A percentile compares a stretch with the other conserved stretches of the same genome.
Evolutionary conservation across 2,888 invertebrate species (phyloP).

Genomic region (Margaritifera margaritifera): DNA sequence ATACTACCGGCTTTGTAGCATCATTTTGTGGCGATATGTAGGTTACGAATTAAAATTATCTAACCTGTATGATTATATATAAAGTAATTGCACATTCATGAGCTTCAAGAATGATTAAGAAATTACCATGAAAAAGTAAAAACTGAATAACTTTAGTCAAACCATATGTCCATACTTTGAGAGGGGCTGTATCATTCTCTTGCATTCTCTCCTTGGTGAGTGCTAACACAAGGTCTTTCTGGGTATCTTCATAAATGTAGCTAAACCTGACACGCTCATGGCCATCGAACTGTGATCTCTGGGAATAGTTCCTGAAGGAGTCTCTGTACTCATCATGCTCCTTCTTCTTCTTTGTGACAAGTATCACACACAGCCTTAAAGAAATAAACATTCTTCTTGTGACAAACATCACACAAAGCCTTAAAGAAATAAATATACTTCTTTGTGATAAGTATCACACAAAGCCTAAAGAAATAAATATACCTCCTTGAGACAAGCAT

Average conservation of each 20-base stretch:
- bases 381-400: no score
- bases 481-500: constrained; percentile 65
- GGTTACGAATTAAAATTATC: no score
- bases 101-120: no score
- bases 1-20: no score
- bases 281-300: constrained; percentile 63
- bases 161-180: constrained; percentile 61
- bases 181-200: constrained; percentile 32
- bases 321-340: constrained; percentile 80
- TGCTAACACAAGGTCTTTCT: constrained; percentile 86
- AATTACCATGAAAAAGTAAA: no score
- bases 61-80: no score
- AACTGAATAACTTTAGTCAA: no score
- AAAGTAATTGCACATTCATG: no score
- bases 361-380: constrained; percentile 81
- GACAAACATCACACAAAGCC: no score
- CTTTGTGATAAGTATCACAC: no score
- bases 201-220: constrained; percentile 75
- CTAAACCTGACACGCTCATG: constrained; percentile 85
- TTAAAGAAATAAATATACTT: not conserved
- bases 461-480: no score
- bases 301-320: constrained; percentile 82
- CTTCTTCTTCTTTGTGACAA: constrained; percentile 80
- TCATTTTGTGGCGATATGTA: no score
- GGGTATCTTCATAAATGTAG: constrained; percentile 87